Evolutionary conservation across 2,797 vertebrate genomes (phyloP).

Genomic region (Pristis pectinata): DNA sequence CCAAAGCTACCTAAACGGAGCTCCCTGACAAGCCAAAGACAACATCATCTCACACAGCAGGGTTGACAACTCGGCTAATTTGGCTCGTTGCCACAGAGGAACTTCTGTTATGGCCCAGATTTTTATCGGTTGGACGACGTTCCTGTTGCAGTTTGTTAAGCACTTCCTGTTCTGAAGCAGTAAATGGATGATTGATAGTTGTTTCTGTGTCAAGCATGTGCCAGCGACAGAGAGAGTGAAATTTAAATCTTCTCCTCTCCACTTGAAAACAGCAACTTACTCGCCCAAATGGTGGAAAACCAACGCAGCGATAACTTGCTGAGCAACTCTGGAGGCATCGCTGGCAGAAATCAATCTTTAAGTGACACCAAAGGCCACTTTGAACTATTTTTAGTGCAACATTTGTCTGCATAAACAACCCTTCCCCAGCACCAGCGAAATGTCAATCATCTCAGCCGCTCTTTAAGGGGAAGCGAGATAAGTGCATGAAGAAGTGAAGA

Average conservation of each 20-base stretch:
- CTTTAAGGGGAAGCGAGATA: not conserved
- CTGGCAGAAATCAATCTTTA: not conserved
- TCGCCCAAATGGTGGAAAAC: not conserved
- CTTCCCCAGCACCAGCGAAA: not conserved
- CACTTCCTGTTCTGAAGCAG: slow-evolving; percentile 18
- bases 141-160: not conserved
- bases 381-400: not conserved
- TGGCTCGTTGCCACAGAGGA: not conserved
- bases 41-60: not conserved
- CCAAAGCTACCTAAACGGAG: not conserved
- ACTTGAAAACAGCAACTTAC: not conserved
- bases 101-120: not conserved
- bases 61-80: not conserved
- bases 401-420: not conserved
- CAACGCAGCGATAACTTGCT: not conserved
- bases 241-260: not conserved
- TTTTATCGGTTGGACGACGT: not conserved
- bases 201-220: not conserved
- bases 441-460: not conserved
- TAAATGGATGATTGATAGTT: not conserved
- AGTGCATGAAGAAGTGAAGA: not conserved
- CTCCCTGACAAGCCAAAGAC: not conserved
- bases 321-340: not conserved
- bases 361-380: not conserved
- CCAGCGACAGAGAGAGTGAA: not conserved